Base-by-base conservation (phyloP, 2,113 vertebrate genomes). In the Diglossa brunneiventris region DNA sequence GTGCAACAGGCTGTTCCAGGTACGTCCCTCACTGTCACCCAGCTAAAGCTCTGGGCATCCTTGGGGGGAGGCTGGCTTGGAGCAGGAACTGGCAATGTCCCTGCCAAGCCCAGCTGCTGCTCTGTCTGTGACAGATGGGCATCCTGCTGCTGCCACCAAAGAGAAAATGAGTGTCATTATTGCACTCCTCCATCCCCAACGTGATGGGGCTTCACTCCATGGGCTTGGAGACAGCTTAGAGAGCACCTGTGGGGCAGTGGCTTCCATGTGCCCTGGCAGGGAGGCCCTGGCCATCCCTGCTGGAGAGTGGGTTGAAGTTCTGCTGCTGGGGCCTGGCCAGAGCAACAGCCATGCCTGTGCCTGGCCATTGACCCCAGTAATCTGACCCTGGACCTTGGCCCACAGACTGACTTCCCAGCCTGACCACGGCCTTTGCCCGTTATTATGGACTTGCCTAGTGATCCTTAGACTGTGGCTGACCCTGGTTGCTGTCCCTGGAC, bases 1-100 rank as follows among this genome's bases (percentile, higher is more conserved):
- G 95, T 98, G 98, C 39, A 95, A 93, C 70, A 97, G 95, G 15
- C 98, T 99, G 56, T 99, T 99, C 97, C 98, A 98, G 98, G 99
- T 99, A 96, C 0, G 2, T 24, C 26, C 3, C 31, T 13, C 24
- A 21, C 2, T 35, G n/a, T 7, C n/a, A 52, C 56, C 33, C 8
- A 15, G 18, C 23, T 14, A 8, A 28, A 73, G 47, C 42, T 59
- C 44, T 13, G 56, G 23, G 61, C 72, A 53, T 18, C 41, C 18
- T 9, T 14, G 19, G 49, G 13, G 13, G 17, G 21, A 49, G 79
- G 70, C 52, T 11, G 4, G 28, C 22, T 44, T 20, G n/a, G 47
- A 35, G 31, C 62, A 91, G 58, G 53, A 42, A 56, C 63, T 69
- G 63, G 41, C 77, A 56, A 10, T 56, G 77, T 28, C 37, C 37